Base-by-base conservation (phyloP, 2,113 vertebrate genomes). In the Gnathonemus longibarbis region DNA sequence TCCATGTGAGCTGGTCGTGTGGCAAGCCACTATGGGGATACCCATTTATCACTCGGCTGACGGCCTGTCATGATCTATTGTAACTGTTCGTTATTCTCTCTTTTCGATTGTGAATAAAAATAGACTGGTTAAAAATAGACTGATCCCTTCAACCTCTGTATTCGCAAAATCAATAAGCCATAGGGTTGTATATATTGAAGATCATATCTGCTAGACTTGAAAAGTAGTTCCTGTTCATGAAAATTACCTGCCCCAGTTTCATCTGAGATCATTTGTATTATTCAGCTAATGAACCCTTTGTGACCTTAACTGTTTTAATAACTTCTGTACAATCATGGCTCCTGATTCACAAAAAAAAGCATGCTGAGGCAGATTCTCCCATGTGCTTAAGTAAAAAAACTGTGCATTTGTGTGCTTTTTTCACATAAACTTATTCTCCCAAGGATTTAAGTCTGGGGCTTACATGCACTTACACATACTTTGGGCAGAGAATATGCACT, bases 41-140 rank as follows among this genome's bases (percentile, higher is more conserved):
- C 96, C 96, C 97, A 99, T 99, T 99, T 98, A 97, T 99, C 98
- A 99, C 96, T 94, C 90, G 88, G 93, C 94, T 97, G 98, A 98
- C 97, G 96, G 96, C 96, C 96, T 98, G 98, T 98, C 98, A 98
- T 98, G 96, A 96, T 96, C 95, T 96, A 62, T 95, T 95, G 94
- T 93, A 93, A 94, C 96, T 96, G 96, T 97, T 96, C 94, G 96
- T 96, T 96, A 96, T 91, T 94, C 95, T 95, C 94, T 89, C 92
- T 94, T 94, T 94, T 90, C 95, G 94, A 94, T 95, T 92, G 93
- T 95, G 93, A 95, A 95, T 94, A 92, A 94, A 94, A 56, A 56
- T 56, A 56, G 52, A 21, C 52, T 93, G 95, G 92, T 93, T 90
- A 84, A 0, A 92, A 94, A 95, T 91, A 89, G 95, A 97, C 96